These are phyloP conservation scores for Busseola fusca DNA, from an alignment of 2,888 invertebrate genomes.

Conservation along the genomic window DNA sequence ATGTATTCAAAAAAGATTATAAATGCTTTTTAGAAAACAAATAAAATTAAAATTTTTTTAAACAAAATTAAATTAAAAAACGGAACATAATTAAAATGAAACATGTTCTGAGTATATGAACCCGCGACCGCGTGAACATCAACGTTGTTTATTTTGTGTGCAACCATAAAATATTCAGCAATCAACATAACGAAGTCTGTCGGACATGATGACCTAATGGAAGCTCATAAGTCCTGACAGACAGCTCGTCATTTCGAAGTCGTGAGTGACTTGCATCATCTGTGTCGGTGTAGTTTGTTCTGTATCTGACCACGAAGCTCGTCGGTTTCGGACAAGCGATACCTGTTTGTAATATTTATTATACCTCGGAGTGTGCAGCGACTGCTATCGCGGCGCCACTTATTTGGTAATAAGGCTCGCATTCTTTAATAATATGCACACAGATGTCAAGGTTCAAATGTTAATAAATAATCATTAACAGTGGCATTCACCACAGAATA, in stretches of 20 bases:
- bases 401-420: slow-evolving; percentile 20
- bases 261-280: not conserved
- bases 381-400: slow-evolving; percentile 7
- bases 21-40: not conserved
- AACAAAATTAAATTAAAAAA: not conserved
- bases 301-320: slow-evolving; percentile 9
- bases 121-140: not conserved
- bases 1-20: not conserved
- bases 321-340: slow-evolving; percentile 9
- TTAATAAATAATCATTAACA: slow-evolving; percentile 10
- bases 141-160: not conserved
- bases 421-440: slow-evolving; percentile 36
- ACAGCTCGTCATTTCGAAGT: not conserved
- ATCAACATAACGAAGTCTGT: not conserved
- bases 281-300: not conserved
- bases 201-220: not conserved
- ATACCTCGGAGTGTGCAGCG: slow-evolving; percentile 5
- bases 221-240: not conserved
- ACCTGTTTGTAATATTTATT: slow-evolving; percentile 38
- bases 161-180: not conserved
- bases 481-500: not conserved
- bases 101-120: not conserved
- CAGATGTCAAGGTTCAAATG: slow-evolving; percentile 49
- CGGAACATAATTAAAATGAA: not conserved
- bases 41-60: not conserved